Conservation (phyloP, 2,797 vertebrate species). For the Anguilla pacifica region DNA sequence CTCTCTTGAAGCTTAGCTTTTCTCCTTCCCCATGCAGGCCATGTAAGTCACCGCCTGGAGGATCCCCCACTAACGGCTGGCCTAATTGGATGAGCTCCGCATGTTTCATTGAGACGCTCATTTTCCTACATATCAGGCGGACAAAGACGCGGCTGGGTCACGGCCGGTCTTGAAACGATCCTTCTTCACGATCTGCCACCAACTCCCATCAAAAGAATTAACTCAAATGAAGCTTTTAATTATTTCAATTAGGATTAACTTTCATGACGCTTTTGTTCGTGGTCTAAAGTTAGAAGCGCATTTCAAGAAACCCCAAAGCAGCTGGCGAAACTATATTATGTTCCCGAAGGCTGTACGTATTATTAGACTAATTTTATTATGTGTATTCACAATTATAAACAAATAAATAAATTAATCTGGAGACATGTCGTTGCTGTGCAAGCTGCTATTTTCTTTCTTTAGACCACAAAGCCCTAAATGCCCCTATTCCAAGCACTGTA, state of each 20-base stretch:
- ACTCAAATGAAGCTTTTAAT: not conserved
- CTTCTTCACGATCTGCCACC: not conserved
- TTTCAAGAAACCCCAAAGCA: not conserved
- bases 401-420: too few species aligned
- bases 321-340: not conserved
- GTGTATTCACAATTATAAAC: not conserved
- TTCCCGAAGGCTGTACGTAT: not conserved
- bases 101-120: conserved; percentile 22
- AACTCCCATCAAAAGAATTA: not conserved
- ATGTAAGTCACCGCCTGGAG: not conserved
- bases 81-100: conserved; percentile 10
- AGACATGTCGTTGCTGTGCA: too few species aligned
- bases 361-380: not conserved
- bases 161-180: not conserved
- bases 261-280: not conserved
- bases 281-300: not conserved
- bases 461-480: too few species aligned
- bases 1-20: not conserved
- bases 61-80: not conserved
- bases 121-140: not conserved
- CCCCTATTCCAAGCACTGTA: too few species aligned
- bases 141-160: not conserved
- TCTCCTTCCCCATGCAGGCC: not conserved
- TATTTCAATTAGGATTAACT: not conserved
- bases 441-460: too few species aligned